Evolutionary conservation across 2,888 invertebrate genomes (phyloP).

Genomic region (Ennomos erosarius): DNA sequence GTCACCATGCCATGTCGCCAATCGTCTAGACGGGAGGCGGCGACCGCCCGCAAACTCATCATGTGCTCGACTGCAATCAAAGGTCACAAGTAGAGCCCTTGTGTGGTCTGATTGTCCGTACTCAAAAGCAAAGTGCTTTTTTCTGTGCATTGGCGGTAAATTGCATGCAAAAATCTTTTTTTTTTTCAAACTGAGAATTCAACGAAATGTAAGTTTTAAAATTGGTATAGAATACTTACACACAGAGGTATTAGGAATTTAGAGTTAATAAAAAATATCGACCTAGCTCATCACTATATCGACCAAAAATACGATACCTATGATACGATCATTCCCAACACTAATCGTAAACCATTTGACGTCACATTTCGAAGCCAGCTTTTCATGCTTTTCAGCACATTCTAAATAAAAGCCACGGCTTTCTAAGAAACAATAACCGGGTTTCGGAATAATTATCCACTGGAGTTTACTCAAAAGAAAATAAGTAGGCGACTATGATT

Average conservation of each 20-base stretch:
- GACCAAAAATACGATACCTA: no score
- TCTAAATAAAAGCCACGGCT: not conserved
- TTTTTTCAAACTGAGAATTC: not conserved
- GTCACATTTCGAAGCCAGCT: no score
- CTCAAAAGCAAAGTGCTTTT: constrained; percentile 17
- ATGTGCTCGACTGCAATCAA: constrained; percentile 31
- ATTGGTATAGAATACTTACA: no score
- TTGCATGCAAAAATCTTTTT: no score
- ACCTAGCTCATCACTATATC: no score
- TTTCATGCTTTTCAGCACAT: not conserved
- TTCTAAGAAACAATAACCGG: constrained; percentile 26
- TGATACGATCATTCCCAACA: no score
- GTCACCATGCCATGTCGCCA: constrained; percentile 28
- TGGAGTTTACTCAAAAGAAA: constrained; percentile 23
- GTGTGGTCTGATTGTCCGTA: constrained; percentile 44
- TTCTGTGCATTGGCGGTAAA: constrained; percentile 17
- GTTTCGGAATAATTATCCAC: constrained; percentile 21
- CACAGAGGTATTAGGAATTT: no score
- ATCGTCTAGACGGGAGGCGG: constrained; percentile 55
- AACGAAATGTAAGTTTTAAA: no score
- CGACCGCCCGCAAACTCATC: constrained; percentile 35
- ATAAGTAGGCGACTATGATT: constrained; percentile 26
- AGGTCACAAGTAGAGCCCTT: constrained; percentile 30
- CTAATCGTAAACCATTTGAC: no score
- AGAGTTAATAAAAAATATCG: no score